These are phyloP conservation scores for Pseudococcus jackbeardsleyi DNA, from an alignment of 2,888 invertebrate genomes.

Conservation along the genomic window DNA sequence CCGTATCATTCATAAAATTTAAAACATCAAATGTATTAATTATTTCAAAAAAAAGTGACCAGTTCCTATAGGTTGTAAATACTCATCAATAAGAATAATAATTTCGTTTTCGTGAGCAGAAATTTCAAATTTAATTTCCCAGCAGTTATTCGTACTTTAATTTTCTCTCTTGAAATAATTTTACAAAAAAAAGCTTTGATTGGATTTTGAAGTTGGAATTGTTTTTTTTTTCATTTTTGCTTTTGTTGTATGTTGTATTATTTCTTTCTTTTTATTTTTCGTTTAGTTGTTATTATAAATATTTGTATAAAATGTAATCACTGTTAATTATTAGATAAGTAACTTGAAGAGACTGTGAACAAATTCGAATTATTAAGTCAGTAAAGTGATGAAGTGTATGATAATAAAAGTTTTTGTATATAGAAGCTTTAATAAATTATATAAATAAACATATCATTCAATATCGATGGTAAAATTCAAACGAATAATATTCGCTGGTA, in stretches of 20 bases:
- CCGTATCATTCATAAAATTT: not conserved
- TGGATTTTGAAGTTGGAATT: constrained; percentile 34
- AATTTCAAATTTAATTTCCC: constrained; percentile 11
- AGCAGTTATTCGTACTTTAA: not conserved
- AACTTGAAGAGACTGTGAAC: constrained; percentile 62
- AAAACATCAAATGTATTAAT: not conserved
- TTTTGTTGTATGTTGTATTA: constrained; percentile 30
- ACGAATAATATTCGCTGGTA: not conserved
- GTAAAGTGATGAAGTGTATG: constrained; percentile 61
- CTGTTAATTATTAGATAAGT: constrained; percentile 63
- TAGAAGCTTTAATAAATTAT: constrained; percentile 44
- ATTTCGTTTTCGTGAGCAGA: not conserved
- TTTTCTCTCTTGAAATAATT: not conserved
- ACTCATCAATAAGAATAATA: not conserved
- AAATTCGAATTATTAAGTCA: constrained; percentile 61
- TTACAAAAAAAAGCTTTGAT: constrained; percentile 5
- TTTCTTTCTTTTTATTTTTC: constrained; percentile 32
- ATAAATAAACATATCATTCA: constrained; percentile 49
- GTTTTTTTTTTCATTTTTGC: not conserved
- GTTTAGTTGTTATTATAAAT: constrained; percentile 53
- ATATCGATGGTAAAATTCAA: not conserved
- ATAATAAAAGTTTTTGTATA: constrained; percentile 55
- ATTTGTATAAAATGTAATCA: constrained; percentile 61
- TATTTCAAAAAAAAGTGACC: not conserved
- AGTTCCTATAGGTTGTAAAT: constrained; percentile 39